phyloP scores from a whole-genome alignment of 2,113 vertebrate species.

The Platichthys stellatus region DNA sequence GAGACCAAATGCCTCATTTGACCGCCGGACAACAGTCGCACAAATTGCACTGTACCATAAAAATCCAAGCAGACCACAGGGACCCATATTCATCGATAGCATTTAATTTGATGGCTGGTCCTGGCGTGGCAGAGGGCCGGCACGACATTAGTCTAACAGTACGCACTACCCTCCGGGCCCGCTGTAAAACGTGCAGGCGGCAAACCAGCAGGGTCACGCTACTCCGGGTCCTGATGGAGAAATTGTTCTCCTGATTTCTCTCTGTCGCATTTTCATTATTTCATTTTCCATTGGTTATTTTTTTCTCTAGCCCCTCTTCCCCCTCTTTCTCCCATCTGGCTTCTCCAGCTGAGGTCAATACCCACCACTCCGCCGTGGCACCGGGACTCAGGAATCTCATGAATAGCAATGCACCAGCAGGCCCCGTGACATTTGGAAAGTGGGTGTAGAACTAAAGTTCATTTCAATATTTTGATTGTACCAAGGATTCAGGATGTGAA shows the following conservation, averaged over 20 bases:
- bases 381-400: slow-evolving; percentile 77
- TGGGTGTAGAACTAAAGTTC: slow-evolving; percentile 50
- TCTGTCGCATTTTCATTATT: slow-evolving; percentile 44
- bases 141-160: slow-evolving; percentile 45
- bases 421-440: slow-evolving; percentile 60
- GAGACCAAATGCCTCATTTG: slow-evolving; percentile 32
- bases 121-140: slow-evolving; percentile 43
- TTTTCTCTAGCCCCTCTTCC: slow-evolving; percentile 27
- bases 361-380: slow-evolving; percentile 30
- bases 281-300: slow-evolving; percentile 45
- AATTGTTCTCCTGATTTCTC: slow-evolving; percentile 43
- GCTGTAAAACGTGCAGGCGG: slow-evolving; percentile 15
- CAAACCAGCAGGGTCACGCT: slow-evolving; percentile 40
- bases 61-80: slow-evolving; percentile 18
- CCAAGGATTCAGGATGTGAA: neutral
- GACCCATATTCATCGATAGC: slow-evolving; percentile 25
- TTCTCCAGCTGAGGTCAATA: slow-evolving; percentile 66
- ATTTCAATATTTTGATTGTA: slow-evolving; percentile 58
- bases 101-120: slow-evolving; percentile 45
- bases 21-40: slow-evolving; percentile 8
- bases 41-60: neutral
- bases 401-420: slow-evolving; percentile 78
- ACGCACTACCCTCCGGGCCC: slow-evolving; percentile 42
- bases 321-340: slow-evolving; percentile 37
- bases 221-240: slow-evolving; percentile 54